Base-by-base conservation (phyloP, 2,797 vertebrate species). In the Aplochiton taeniatus region DNA sequence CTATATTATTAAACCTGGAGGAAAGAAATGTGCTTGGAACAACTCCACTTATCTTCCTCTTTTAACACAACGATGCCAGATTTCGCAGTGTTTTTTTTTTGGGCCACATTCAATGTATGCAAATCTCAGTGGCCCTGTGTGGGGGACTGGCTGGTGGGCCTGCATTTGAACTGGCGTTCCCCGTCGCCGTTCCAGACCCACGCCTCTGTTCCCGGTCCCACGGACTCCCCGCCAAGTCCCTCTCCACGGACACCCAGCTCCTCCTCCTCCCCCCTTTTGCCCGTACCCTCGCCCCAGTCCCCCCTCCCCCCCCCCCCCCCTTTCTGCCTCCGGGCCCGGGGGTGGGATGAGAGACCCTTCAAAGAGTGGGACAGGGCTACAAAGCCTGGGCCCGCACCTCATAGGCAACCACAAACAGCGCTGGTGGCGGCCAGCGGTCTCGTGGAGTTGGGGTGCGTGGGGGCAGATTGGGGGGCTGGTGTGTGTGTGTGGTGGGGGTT, bases 331-430 rank as follows among this genome's bases (percentile, higher is more conserved):
- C 20, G 4, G 73, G 70, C 73, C 12, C 76, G 68, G 72, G 67
- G 65, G 68, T 68, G 61, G 63, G 70, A 55, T 54, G 46, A 75
- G 70, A 70, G 47, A 56, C 60, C 76, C 74, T 84, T 83, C 81
- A 87, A 84, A 83, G 76, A 63, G 16, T 60, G 68, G 73, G 76
- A 70, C n/a, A 9, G 63, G 51, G 70, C 76, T 77, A 80, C 80
- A 83, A 84, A 85, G 83, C 69, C 57, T 61, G 43, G 73, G 67
- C 69, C 10, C 11, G 3, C 61, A 68, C 83, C 70, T 86, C 73
- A 81, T 80, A 85, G 74, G 79, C 69, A 12, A 54, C 74, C 69
- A 77, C 80, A 85, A 75, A 72, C 70, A 60, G 56, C 19, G 59
- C 65, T 58, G 57, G 44, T 70, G 65, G 75, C 82, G 81, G 81